Percentiles rank a stretch among this genome's conserved stretches.
These are phyloP conservation scores for Hylyphantes graminicola DNA, from an alignment of 1,140 invertebrate genomes.

Conservation along the genomic window DNA sequence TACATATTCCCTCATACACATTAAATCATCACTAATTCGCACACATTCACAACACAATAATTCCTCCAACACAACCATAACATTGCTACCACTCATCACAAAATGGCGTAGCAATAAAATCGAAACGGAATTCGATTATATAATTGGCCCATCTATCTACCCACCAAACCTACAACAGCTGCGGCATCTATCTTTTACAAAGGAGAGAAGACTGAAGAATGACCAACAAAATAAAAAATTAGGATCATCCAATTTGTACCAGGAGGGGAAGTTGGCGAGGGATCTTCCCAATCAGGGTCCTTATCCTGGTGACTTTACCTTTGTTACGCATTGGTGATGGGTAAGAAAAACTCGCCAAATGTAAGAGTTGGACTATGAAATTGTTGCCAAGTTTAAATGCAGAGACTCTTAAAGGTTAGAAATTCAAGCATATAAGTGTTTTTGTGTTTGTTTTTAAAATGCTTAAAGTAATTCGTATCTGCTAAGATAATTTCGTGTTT, in stretches of 20 bases:
- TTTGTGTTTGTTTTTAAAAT: too few species aligned
- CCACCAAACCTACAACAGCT: background rate
- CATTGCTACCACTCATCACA: background rate
- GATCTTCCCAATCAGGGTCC: slow-evolving; percentile 32
- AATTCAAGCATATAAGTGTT: too few species aligned
- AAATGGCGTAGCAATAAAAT: slow-evolving; percentile 28
- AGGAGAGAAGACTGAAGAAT: slow-evolving; percentile 3
- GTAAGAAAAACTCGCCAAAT: too few species aligned
- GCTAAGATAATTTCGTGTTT: too few species aligned
- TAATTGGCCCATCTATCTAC: slow-evolving; percentile 7
- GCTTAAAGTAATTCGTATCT: too few species aligned
- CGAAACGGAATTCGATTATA: background rate
- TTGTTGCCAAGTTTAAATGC: too few species aligned
- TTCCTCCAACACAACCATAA: too few species aligned
- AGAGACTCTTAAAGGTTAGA: too few species aligned
- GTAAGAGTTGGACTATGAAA: too few species aligned
- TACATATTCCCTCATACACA: too few species aligned
- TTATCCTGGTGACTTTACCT: slow-evolving; percentile 40
- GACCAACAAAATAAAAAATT: slow-evolving; percentile 29
- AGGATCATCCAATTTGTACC: slow-evolving; percentile 33
- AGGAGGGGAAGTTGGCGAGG: background rate
- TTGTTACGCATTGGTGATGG: background rate
- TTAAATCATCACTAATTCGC: too few species aligned
- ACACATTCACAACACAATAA: too few species aligned
- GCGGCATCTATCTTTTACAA: background rate